Evolutionary conservation across 2,888 invertebrate genomes (phyloP).

Genomic region (Stenodera caucasica): DNA sequence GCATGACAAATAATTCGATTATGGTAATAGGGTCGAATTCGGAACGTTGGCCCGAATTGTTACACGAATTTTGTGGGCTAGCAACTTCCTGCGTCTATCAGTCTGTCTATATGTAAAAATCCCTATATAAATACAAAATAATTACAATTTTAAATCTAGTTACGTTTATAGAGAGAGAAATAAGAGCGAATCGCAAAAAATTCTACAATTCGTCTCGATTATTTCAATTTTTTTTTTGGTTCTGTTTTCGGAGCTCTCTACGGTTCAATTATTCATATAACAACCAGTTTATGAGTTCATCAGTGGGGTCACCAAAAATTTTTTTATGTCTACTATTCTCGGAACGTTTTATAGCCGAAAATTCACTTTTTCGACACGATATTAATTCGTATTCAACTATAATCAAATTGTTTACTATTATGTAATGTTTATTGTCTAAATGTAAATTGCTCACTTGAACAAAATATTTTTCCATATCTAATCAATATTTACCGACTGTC

Average conservation of each 20-base stretch:
- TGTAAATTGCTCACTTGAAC: conserved; percentile 15
- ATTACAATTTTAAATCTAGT: conserved; percentile 3
- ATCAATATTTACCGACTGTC: too few relatives aligned
- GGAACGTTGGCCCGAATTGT: conserved; percentile 8
- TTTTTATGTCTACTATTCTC: too few relatives aligned
- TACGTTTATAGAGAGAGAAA: background rate
- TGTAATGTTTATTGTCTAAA: conserved; percentile 18
- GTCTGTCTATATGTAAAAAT: background rate
- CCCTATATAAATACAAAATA: background rate
- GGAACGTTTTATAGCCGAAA: too few relatives aligned
- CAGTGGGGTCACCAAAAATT: conserved; percentile 1
- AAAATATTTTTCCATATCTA: conserved; percentile 20
- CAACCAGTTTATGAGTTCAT: conserved; percentile 6
- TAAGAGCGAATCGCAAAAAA: too few relatives aligned
- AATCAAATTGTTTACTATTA: conserved; percentile 3
- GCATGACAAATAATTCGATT: conserved; percentile 6
- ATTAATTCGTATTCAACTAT: background rate
- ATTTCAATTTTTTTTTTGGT: too few relatives aligned
- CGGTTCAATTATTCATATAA: background rate
- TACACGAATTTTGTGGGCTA: conserved; percentile 9
- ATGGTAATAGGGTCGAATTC: conserved; percentile 5
- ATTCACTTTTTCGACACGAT: too few relatives aligned
- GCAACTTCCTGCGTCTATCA: background rate
- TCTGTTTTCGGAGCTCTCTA: too few relatives aligned
- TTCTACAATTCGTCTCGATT: too few relatives aligned